phyloP scores from a whole-genome alignment of 1,140 invertebrate genomes.

The Lethrus apterus region DNA sequence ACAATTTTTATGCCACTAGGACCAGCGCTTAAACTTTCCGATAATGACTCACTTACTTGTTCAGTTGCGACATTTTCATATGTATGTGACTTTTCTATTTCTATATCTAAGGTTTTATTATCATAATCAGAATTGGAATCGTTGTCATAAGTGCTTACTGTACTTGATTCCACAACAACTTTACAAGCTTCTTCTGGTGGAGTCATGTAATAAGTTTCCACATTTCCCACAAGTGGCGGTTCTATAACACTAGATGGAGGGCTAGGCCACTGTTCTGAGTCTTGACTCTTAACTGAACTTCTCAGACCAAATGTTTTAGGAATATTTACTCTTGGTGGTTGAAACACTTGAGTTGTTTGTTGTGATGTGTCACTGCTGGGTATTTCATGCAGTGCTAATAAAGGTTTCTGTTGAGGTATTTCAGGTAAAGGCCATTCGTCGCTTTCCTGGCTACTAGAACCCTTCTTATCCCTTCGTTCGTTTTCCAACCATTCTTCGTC shows the following conservation, averaged over 20 bases:
- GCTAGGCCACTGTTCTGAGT: slow-evolving; percentile 70
- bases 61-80: slow-evolving; percentile 38
- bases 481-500: slow-evolving; percentile 38
- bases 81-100: slow-evolving; percentile 36
- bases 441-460: slow-evolving; percentile 56
- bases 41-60: slow-evolving; percentile 35
- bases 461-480: slow-evolving; percentile 25
- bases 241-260: slow-evolving; percentile 62
- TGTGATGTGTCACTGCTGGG: slow-evolving; percentile 39
- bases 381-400: slow-evolving; percentile 37
- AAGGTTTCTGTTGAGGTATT: slow-evolving; percentile 43
- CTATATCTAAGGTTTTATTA: slow-evolving; percentile 48
- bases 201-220: slow-evolving; percentile 78
- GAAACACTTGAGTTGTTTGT: slow-evolving; percentile 40
- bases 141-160: slow-evolving; percentile 37
- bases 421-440: slow-evolving; percentile 64
- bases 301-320: slow-evolving; percentile 38
- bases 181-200: slow-evolving; percentile 59
- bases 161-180: slow-evolving; percentile 49
- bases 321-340: slow-evolving; percentile 34
- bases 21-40: slow-evolving; percentile 35
- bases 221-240: slow-evolving; percentile 61
- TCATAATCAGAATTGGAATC: slow-evolving; percentile 46
- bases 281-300: slow-evolving; percentile 45
- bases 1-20: slow-evolving; percentile 38